Evolutionary conservation across 2,888 invertebrate species (phyloP).

Genomic region (Drosophila subquinaria): DNA sequence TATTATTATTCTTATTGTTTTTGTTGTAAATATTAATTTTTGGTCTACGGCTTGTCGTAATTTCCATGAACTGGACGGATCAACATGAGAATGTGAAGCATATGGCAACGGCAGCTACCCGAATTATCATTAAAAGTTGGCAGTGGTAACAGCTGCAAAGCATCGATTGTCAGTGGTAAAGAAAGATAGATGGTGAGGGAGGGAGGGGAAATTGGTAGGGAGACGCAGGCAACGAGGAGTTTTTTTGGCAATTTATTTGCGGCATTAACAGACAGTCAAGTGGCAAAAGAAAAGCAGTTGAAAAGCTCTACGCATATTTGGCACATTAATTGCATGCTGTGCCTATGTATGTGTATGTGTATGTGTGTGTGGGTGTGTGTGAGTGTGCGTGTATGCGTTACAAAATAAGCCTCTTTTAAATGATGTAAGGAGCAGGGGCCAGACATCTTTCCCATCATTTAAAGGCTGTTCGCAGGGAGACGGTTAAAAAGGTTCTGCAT

Average conservation of each 20-base stretch:
- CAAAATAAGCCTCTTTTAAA: constrained; percentile 37
- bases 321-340: constrained; percentile 67
- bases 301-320: constrained; percentile 61
- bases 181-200: not conserved
- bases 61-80: constrained; percentile 58
- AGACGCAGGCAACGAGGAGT: not conserved
- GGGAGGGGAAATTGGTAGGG: not conserved
- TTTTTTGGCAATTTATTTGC: constrained; percentile 64
- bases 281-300: constrained; percentile 55
- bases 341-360: constrained; percentile 2
- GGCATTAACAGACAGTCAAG: constrained; percentile 75
- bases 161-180: constrained; percentile 60
- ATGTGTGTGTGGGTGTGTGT: not conserved
- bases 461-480: constrained; percentile 9
- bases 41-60: constrained; percentile 41
- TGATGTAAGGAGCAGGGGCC: not conserved
- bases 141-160: constrained; percentile 68
- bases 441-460: constrained; percentile 25
- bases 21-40: constrained; percentile 61
- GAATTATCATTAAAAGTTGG: constrained; percentile 79
- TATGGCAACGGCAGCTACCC: constrained; percentile 49
- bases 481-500: constrained; percentile 11
- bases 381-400: not conserved
- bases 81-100: constrained; percentile 41
- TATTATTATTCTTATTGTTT: constrained; percentile 27